These are phyloP conservation scores for Troides aeacus DNA, from an alignment of 2,888 invertebrate genomes.

Conservation along the genomic window DNA sequence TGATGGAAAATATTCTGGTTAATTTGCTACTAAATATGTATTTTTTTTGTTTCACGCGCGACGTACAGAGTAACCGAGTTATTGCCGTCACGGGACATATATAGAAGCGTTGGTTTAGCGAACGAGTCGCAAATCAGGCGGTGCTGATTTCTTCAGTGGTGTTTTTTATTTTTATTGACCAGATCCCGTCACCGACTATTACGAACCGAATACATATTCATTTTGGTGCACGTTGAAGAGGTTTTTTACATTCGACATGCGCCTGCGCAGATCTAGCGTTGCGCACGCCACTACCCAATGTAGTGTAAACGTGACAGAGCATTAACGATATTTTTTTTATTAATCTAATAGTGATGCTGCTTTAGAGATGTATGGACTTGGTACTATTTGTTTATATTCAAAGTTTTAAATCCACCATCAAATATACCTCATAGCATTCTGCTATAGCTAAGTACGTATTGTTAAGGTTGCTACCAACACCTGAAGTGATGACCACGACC, in stretches of 20 bases:
- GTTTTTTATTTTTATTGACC: constrained; percentile 20
- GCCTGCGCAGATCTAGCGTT: constrained; percentile 26
- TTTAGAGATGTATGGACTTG: neutral
- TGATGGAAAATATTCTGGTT: neutral
- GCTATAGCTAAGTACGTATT: too few species aligned
- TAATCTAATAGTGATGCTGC: constrained; percentile 3
- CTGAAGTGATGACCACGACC: too few species aligned
- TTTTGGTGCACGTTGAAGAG: constrained; percentile 17
- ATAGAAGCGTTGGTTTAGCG: constrained; percentile 15
- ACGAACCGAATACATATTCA: constrained; percentile 23
- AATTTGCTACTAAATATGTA: neutral
- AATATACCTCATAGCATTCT: too few species aligned
- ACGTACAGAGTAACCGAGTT: constrained; percentile 2
- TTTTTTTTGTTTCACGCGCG: constrained; percentile 4
- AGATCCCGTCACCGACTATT: constrained; percentile 27
- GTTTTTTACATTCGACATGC: constrained; percentile 24
- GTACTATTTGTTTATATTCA: too few species aligned
- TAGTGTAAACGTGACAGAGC: constrained; percentile 5
- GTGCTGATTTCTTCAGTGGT: constrained; percentile 21
- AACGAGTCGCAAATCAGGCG: constrained; percentile 17
- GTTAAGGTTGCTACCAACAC: too few species aligned
- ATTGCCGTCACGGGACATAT: constrained; percentile 13
- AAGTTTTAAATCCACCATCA: too few species aligned
- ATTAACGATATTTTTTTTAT: constrained; percentile 12
- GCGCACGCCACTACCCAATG: constrained; percentile 20